Conservation (phyloP, 2,797 vertebrate species). For the Caiman crocodilus region DNA sequence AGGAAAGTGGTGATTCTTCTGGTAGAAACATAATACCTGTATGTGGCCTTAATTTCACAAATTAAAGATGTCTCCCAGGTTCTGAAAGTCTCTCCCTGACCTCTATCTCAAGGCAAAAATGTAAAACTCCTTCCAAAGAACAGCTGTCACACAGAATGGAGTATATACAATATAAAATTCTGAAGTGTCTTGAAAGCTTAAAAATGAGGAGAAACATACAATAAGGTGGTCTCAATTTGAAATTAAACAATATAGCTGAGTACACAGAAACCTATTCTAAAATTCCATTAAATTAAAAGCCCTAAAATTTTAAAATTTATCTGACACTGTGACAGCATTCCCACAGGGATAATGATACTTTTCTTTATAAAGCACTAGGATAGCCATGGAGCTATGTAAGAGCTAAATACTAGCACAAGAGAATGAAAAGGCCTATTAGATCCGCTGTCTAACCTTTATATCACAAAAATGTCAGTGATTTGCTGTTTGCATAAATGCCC, state of each 20-base stretch:
- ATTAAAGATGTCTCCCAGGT: background rate
- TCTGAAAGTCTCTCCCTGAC: background rate
- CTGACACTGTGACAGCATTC: slow-evolving; percentile 50
- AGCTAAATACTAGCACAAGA: slow-evolving; percentile 35
- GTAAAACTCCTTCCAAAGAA: background rate
- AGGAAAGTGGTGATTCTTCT: too few relatives aligned
- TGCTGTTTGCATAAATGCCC: slow-evolving; percentile 45
- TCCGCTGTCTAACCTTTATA: slow-evolving; percentile 35
- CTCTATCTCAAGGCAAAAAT: background rate
- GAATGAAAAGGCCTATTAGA: slow-evolving; percentile 43
- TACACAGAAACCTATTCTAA: background rate
- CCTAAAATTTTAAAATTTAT: slow-evolving; percentile 26
- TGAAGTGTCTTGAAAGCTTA: background rate
- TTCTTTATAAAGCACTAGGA: slow-evolving; percentile 20
- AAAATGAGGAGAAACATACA: background rate
- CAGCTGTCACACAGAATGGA: background rate
- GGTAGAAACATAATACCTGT: too few relatives aligned
- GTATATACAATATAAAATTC: background rate
- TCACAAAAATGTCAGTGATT: slow-evolving; percentile 57
- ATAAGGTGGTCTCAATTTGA: slow-evolving; percentile 7
- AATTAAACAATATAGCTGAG: background rate
- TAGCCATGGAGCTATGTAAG: slow-evolving; percentile 42
- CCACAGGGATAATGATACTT: slow-evolving; percentile 48
- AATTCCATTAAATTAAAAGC: slow-evolving; percentile 31
- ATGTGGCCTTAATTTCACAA: background rate